Evolutionary conservation across 2,113 vertebrate genomes (phyloP), one percentile per base, ranked within the genome.

Genomic region (Columba janthina): DNA sequence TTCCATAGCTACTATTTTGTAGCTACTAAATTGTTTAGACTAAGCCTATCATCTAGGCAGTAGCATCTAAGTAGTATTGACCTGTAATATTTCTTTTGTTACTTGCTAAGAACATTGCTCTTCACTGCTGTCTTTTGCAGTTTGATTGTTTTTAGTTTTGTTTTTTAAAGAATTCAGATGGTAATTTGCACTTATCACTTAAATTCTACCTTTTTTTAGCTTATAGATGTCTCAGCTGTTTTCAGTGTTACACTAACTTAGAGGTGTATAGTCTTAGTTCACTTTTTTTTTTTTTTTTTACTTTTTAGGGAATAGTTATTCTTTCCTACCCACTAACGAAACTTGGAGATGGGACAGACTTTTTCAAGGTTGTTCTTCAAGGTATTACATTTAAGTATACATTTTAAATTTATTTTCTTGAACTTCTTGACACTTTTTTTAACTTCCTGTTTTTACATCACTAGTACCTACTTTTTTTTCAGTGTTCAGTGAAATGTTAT

Each of bases 301-400:
- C 15, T 38, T 96, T 97, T 90, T 92, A 98, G 98, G 98, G 98
- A 85, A 53, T 84, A 60, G 91, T 97, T 91, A 53, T 89, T 70
- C 21, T 87, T 85, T 97, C 79, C 53, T 97, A 97, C 42, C 87
- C 94, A n/a, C 36, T 97, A 95, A 97, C 76, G 19, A 95, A 91
- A 42, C 86, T 94, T 4, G 6, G 36, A 91, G 97, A 98, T 89
- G 97, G 94, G 81, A 97, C 57, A 86, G 42, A 96, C 74, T 84
- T 97, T 74, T 95, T 98, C 77, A 97, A 97, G 92, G 60, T 98
- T 82, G 85, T 92, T 77, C 91, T 98, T 70, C 97, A 97, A 98
- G 98, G 98, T 98, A 97, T 46, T 57, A 9, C 22, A 32, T 90
- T 90, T 90, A 78, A 93, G 4, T 70, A 54, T 44, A n/a, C 1